These are phyloP conservation scores for Acanthosepion pharaonis DNA, from an alignment of 2,888 invertebrate species.

Conservation along the genomic window DNA sequence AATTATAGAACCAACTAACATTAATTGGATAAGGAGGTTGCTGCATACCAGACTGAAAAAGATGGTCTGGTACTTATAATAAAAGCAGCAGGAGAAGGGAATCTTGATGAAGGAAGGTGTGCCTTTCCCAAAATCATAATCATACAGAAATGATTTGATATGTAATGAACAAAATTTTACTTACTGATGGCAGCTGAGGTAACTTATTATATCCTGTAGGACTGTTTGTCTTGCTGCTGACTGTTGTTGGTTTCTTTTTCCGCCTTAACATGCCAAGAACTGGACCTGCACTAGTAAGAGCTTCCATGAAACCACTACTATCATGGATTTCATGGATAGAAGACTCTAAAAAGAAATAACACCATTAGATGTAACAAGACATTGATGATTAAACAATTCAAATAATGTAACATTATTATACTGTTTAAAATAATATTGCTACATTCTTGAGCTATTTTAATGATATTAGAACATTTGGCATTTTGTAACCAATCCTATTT, in stretches of 20 bases:
- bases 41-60: not conserved
- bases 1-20: too few relatives aligned
- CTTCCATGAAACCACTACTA: constrained; percentile 95
- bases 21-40: too few relatives aligned
- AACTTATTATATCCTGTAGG: constrained; percentile 59
- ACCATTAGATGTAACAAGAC: not conserved
- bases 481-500: too few relatives aligned
- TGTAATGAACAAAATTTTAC: constrained; percentile 48
- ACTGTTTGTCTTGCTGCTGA: constrained; percentile 50
- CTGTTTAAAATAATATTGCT: too few relatives aligned
- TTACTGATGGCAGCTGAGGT: constrained; percentile 70
- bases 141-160: not conserved
- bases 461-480: too few relatives aligned
- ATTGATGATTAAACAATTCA: not conserved
- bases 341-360: constrained; percentile 7
- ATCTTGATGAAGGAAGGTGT: not conserved
- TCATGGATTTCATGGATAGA: constrained; percentile 80
- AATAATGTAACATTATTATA: not conserved
- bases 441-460: too few relatives aligned
- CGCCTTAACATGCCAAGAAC: constrained; percentile 79
- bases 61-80: not conserved
- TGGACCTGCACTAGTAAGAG: constrained; percentile 82
- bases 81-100: not conserved
- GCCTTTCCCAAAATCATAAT: not conserved
- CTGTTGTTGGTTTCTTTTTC: constrained; percentile 77